A percentile compares a stretch with the other conserved stretches of the same genome.
Conservation (phyloP, 2,797 vertebrate species). For the Pseudopleuronectes americanus region DNA sequence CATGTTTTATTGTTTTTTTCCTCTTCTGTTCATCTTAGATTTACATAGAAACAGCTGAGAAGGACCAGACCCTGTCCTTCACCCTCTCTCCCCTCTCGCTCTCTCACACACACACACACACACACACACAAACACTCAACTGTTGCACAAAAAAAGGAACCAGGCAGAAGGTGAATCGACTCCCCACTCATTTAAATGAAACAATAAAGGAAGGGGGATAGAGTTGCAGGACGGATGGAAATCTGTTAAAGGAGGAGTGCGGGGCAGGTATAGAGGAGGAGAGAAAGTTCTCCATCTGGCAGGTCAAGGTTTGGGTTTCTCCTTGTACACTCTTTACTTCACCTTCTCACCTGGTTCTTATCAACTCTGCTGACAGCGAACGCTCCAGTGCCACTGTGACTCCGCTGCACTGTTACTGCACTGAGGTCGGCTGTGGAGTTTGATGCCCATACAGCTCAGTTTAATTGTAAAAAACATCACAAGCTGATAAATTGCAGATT, state of each 20-base stretch:
- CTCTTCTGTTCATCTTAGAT: constrained; percentile 42
- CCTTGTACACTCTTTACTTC: constrained; percentile 12
- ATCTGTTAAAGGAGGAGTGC: constrained; percentile 14
- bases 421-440: neutral
- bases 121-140: neutral
- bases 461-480: constrained; percentile 37
- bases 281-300: constrained; percentile 53
- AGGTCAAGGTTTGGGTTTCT: constrained; percentile 47
- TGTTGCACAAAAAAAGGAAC: constrained; percentile 4
- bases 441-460: constrained; percentile 31
- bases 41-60: constrained; percentile 52
- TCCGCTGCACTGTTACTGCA: constrained; percentile 16
- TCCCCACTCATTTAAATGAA: constrained; percentile 9
- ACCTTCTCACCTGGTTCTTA: constrained; percentile 54
- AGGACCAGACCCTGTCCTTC: constrained; percentile 46
- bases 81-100: neutral
- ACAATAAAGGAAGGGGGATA: constrained; percentile 15
- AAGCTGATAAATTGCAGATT: constrained; percentile 27
- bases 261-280: constrained; percentile 30
- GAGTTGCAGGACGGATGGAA: constrained; percentile 15
- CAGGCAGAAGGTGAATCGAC: constrained; percentile 13
- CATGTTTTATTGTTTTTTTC: constrained; percentile 12
- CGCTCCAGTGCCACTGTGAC: constrained; percentile 10
- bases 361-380: constrained; percentile 48
- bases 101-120: neutral